Base-by-base conservation (phyloP, 2,888 invertebrate genomes). In the Exocentrus adspersus region DNA sequence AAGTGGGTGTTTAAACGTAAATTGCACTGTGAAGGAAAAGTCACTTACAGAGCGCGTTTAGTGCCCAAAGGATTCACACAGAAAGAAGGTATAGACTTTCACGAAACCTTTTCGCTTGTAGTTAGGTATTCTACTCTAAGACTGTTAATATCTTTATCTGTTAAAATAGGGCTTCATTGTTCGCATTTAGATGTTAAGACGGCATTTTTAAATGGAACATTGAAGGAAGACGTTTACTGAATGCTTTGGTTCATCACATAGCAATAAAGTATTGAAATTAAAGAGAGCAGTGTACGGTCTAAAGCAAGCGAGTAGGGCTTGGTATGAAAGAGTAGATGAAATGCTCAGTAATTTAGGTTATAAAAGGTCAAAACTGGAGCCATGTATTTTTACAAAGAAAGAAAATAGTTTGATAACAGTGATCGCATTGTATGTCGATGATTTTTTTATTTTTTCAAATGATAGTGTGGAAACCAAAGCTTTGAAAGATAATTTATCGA, bases 1-100 rank as follows among this genome's bases (percentile, higher is more conserved):
- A 77, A 76, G 48, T 78, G 75, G 75, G 75, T 76, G 4, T 75
- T 72, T 52, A 72, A 73, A 52, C 62, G n/a, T 14, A 77, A 75
- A 62, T n/a, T 17, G 20, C 65, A 75, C 54, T 53, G 51, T 65
- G 70, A 70, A 19, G 63, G 62, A 51, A 53, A 71, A 45, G 62
- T 72, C 16, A 50, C 64, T 3, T 68, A 61, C 52, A 12, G 71
- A 17, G 72, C 72, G 6, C 32, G 72, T 20, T 43, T 73, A 21
- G 72, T 74, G 9, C 69, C 72, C 4, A 69, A 65, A 37, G 67
- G 71, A n/a, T 73, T 69, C 53, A 64, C 65, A 1, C 71, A 72
- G 57, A 48, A 28, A 20, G 12, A 37, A 14, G 70, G 69, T 14
- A 50, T 70, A 10, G 71, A 72, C 41, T 73, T 51, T 60, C 30